phyloP scores from a whole-genome alignment of 2,888 invertebrate genomes.

The Teleogryllus oceanicus region DNA sequence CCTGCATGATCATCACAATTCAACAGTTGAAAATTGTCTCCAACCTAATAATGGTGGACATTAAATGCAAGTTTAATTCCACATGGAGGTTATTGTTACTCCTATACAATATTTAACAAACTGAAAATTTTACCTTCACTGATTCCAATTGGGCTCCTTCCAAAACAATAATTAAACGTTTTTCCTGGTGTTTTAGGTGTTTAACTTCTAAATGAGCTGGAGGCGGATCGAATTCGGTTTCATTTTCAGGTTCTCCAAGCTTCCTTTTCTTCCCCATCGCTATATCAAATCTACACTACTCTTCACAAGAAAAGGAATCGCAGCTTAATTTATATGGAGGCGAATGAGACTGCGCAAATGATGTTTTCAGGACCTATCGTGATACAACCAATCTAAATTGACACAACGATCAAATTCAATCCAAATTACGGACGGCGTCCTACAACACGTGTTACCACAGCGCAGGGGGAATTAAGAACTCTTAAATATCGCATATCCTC shows the following conservation, averaged over 20 bases:
- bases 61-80: background rate
- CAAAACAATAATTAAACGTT: conserved; percentile 85
- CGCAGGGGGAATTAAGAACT: no score
- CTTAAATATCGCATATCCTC: no score
- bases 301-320: no score
- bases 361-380: no score
- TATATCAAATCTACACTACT: no score
- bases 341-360: no score
- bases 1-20: conserved; percentile 91
- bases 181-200: conserved; percentile 78
- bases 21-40: conserved; percentile 81
- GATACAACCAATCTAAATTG: no score
- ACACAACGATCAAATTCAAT: no score
- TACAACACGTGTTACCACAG: no score
- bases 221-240: conserved; percentile 72
- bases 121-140: conserved; percentile 69
- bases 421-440: no score
- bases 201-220: conserved; percentile 74
- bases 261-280: no score
- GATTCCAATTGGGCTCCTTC: conserved; percentile 95
- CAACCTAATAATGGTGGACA: conserved; percentile 60
- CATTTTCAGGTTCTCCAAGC: conserved; percentile 52
- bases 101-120: background rate
- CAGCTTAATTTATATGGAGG: no score
- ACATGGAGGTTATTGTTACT: background rate